Percentiles rank a stretch among this genome's conserved stretches.
Conservation (phyloP, 2,888 invertebrate genomes). For the Phytoseiulus persimilis region DNA sequence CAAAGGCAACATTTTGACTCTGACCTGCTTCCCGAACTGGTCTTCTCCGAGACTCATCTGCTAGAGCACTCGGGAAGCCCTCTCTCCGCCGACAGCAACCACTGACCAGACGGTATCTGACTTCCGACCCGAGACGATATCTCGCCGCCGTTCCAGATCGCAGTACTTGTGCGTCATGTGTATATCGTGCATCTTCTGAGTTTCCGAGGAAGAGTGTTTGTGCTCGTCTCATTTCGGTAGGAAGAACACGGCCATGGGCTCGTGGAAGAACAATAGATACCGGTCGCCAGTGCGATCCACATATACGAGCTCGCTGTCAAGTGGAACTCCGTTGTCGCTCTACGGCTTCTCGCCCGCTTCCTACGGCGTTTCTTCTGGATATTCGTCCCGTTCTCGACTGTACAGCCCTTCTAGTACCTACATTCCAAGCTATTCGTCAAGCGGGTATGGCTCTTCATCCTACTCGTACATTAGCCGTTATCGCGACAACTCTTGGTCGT, state of each 20-base stretch:
- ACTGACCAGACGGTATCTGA: neutral
- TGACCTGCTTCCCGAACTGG: neutral
- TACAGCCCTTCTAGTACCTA: conserved; percentile 21
- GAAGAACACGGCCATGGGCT: neutral
- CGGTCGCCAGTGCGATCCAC: conserved; percentile 24
- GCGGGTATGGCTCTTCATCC: neutral
- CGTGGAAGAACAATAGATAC: conserved; percentile 14
- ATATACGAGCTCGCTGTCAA: neutral
- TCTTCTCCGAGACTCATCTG: neutral
- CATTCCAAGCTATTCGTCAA: conserved; percentile 20
- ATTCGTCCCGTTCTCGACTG: conserved; percentile 30
- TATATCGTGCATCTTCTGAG: neutral
- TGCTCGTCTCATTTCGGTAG: neutral
- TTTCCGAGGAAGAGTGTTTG: neutral
- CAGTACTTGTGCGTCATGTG: neutral
- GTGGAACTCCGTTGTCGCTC: conserved; percentile 11
- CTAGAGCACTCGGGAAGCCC: neutral
- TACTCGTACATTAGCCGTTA: conserved; percentile 22
- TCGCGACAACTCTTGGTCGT: neutral
- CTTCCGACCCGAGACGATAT: neutral
- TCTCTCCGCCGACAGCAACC: neutral
- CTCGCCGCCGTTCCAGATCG: neutral
- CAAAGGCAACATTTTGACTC: neutral
- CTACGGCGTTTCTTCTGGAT: conserved; percentile 17
- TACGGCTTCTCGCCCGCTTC: neutral